A percentile compares a stretch with the other conserved stretches of the same genome.
Conservation (phyloP, 2,888 invertebrate genomes). For the Agapetus fuscipes region DNA sequence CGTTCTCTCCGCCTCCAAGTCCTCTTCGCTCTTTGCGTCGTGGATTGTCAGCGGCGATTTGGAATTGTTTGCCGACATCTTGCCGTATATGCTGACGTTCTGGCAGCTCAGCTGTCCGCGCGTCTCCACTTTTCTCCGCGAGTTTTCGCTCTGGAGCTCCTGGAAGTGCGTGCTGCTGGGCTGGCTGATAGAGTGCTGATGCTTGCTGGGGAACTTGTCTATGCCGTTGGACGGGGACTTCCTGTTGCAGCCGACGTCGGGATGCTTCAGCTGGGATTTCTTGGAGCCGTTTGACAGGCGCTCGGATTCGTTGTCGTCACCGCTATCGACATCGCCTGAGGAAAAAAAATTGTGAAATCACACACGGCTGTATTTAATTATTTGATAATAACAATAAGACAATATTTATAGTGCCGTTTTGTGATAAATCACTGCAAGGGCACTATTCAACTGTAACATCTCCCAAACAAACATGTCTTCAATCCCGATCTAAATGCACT, state of each 20-base stretch:
- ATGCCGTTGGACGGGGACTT: slow-evolving; percentile 11
- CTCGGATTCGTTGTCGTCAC: slow-evolving; percentile 57
- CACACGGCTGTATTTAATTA: too few relatives aligned
- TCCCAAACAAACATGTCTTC: too few relatives aligned
- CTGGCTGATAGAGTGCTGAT: slow-evolving; percentile 21
- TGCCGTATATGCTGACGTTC: slow-evolving; percentile 17
- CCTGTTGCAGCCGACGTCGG: slow-evolving; percentile 22
- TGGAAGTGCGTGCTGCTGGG: slow-evolving; percentile 17
- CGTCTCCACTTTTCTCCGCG: background rate
- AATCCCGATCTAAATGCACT: too few relatives aligned
- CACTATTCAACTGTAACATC: too few relatives aligned
- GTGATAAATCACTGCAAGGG: too few relatives aligned
- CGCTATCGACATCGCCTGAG: slow-evolving; percentile 72
- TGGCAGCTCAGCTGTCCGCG: slow-evolving; percentile 12
- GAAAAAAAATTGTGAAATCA: slow-evolving; percentile 5
- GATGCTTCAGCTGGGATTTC: slow-evolving; percentile 29
- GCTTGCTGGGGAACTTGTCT: slow-evolving; percentile 8
- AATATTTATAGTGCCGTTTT: too few relatives aligned
- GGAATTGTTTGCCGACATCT: slow-evolving; percentile 5
- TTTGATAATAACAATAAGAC: too few relatives aligned
- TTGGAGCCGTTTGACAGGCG: slow-evolving; percentile 38
- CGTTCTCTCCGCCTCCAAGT: background rate
- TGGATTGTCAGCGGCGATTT: slow-evolving; percentile 1
- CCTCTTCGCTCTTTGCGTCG: background rate
- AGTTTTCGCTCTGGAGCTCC: background rate